These are phyloP conservation scores for Prietella phreatophila DNA, from an alignment of 2,113 vertebrate species.

Conservation along the genomic window DNA sequence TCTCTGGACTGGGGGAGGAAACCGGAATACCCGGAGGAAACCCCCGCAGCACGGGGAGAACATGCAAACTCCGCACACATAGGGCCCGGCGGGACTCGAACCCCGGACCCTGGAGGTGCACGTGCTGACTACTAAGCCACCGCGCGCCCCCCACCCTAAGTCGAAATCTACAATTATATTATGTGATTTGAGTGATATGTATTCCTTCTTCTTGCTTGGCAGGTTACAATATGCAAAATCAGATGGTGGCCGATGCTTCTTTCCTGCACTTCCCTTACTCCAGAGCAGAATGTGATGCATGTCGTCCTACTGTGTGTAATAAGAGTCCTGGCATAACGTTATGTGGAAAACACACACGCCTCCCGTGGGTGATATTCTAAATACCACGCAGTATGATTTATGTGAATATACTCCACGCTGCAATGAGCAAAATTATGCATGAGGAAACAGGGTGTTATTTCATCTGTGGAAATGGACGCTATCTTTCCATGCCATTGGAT, in stretches of 20 bases:
- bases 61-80: no score
- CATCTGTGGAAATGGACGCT: slow-evolving; percentile 13
- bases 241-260: background rate
- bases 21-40: no score
- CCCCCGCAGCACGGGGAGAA: no score
- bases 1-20: no score
- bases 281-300: slow-evolving; percentile 55
- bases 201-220: background rate
- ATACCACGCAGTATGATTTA: slow-evolving; percentile 63
- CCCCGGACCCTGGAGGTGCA: no score
- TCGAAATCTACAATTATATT: background rate
- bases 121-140: no score
- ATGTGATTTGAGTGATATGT: background rate
- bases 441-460: slow-evolving; percentile 38
- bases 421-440: slow-evolving; percentile 56
- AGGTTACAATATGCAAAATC: background rate
- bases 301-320: slow-evolving; percentile 60
- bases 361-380: slow-evolving; percentile 62
- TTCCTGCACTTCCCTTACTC: background rate
- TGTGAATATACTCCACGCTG: slow-evolving; percentile 61
- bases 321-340: slow-evolving; percentile 56
- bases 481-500: slow-evolving; percentile 10
- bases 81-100: no score
- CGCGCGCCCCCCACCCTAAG: background rate
- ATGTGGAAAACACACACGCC: slow-evolving; percentile 61